A percentile compares a stretch with the other conserved stretches of the same genome.
Conservation (phyloP, 2,888 invertebrate genomes). For the Harpagoxenus sublaevis region DNA sequence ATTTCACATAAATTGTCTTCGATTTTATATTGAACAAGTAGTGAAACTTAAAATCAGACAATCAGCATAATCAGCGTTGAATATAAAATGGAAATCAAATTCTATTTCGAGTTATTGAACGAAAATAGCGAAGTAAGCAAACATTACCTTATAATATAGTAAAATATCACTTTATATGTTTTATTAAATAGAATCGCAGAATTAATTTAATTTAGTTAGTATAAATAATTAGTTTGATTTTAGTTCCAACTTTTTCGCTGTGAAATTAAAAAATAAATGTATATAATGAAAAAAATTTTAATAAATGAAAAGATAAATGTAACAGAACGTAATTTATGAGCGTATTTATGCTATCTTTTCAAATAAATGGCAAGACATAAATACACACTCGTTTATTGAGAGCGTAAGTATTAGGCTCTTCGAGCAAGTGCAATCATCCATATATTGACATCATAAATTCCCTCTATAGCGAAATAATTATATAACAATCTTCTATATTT, state of each 20-base stretch:
- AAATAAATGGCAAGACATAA: slow-evolving; percentile 4
- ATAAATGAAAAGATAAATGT: neutral
- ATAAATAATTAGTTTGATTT: slow-evolving; percentile 1
- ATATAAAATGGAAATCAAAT: neutral
- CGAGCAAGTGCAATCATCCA: neutral
- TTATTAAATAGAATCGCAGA: neutral
- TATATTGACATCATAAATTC: neutral
- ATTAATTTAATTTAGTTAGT: slow-evolving; percentile 5
- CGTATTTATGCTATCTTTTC: neutral
- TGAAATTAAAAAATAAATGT: neutral
- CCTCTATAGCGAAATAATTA: neutral
- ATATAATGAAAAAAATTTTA: neutral
- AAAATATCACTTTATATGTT: neutral
- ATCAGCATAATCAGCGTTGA: slow-evolving; percentile 5
- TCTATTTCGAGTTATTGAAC: neutral
- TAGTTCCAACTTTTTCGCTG: neutral
- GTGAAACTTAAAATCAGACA: neutral
- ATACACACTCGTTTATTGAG: neutral
- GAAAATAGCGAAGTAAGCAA: neutral
- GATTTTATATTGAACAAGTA: neutral
- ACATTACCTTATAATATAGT: neutral
- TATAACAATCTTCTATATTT: neutral
- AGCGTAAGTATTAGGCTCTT: neutral
- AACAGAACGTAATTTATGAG: neutral
- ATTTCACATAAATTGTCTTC: neutral